These are phyloP conservation scores for Trialeurodes vaporariorum DNA, from an alignment of 1,140 invertebrate genomes.

Conservation along the genomic window DNA sequence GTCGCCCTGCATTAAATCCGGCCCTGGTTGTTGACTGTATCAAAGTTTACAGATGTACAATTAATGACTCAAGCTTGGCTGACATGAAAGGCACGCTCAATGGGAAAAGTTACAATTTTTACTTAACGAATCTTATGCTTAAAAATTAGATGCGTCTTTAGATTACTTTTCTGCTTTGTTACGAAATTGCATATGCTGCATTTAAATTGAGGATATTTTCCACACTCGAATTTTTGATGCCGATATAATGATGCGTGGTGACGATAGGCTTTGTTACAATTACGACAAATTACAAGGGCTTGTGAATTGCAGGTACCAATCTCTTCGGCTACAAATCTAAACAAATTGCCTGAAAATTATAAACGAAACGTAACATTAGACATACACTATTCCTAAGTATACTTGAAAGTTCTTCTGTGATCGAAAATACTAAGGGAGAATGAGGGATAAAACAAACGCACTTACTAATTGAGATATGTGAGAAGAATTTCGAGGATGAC, in stretches of 20 bases:
- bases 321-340: not conserved
- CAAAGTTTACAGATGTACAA: too few relatives aligned
- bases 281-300: conserved; percentile 2
- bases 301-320: not conserved
- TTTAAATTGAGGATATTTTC: conserved; percentile 63
- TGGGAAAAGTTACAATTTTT: not conserved
- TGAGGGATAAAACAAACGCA: too few relatives aligned
- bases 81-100: not conserved
- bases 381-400: too few relatives aligned
- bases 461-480: too few relatives aligned
- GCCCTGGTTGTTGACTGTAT: too few relatives aligned
- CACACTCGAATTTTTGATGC: conserved; percentile 42
- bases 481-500: too few relatives aligned
- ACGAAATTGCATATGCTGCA: conserved; percentile 64
- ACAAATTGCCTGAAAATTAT: not conserved
- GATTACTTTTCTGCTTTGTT: conserved; percentile 49
- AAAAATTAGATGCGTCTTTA: conserved; percentile 14
- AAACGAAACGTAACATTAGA: not conserved
- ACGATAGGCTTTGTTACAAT: not conserved
- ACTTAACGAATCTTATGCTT: conserved; percentile 11
- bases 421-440: too few relatives aligned
- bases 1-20: too few relatives aligned
- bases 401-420: too few relatives aligned
- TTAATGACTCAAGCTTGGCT: too few relatives aligned
- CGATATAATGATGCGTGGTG: conserved; percentile 29